Percentiles rank a stretch among this genome's conserved stretches.
Conservation (phyloP, 1,140 invertebrate species). For the Gyrodactylus salaris region DNA sequence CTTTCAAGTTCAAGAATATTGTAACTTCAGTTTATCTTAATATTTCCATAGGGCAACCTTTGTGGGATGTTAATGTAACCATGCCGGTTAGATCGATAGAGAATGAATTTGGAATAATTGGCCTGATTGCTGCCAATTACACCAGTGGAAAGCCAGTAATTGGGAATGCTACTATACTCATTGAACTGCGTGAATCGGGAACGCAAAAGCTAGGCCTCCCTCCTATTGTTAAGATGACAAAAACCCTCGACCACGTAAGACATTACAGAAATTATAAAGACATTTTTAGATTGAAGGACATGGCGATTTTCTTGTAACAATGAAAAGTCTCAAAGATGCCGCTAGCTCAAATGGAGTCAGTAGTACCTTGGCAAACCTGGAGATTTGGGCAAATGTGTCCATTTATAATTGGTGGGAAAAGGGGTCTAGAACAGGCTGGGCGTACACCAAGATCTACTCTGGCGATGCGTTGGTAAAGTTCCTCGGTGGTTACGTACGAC, state of each 20-base stretch:
- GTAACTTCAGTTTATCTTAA: conserved; percentile 28
- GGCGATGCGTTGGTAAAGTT: conserved; percentile 43
- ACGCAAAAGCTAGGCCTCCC: neutral
- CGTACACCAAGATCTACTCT: conserved; percentile 48
- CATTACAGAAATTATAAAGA: neutral
- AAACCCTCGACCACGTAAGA: neutral
- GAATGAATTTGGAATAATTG: conserved; percentile 40
- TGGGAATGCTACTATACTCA: conserved; percentile 49
- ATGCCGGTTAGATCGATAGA: conserved; percentile 67
- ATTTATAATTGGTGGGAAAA: conserved; percentile 59
- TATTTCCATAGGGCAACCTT: conserved; percentile 17
- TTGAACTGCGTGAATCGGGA: conserved; percentile 13
- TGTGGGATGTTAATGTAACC: conserved; percentile 53
- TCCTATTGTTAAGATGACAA: neutral
- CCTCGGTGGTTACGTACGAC: conserved; percentile 49
- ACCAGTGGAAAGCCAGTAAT: conserved; percentile 19
- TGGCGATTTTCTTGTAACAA: conserved; percentile 1
- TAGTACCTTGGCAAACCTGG: conserved; percentile 31
- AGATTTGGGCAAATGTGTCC: conserved; percentile 34
- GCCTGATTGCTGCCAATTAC: conserved; percentile 47
- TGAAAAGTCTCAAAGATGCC: neutral
- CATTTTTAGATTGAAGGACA: neutral
- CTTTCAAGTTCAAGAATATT: conserved; percentile 66
- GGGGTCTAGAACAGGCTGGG: conserved; percentile 42
- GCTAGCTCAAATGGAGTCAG: conserved; percentile 16